Evolutionary conservation across 1,140 invertebrate genomes (phyloP).

Genomic region (Venturia canescens): DNA sequence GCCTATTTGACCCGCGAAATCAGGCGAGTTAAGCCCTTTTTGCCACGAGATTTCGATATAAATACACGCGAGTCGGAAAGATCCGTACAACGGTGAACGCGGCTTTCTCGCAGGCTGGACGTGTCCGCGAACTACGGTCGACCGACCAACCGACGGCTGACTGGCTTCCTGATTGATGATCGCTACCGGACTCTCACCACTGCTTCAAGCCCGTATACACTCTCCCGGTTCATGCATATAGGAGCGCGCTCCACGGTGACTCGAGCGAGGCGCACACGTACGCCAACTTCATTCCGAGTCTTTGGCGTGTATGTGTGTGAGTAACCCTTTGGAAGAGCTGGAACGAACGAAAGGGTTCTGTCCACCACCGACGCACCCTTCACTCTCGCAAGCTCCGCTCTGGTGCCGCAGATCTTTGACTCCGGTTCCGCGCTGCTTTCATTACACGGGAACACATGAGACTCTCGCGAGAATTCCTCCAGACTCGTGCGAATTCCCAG

Average conservation of each 20-base stretch:
- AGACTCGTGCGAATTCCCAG: no score
- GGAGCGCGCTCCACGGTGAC: slow-evolving; percentile 1
- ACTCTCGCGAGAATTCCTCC: not conserved
- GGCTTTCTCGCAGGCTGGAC: slow-evolving; percentile 46
- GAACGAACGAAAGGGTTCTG: slow-evolving; percentile 22
- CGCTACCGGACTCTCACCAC: slow-evolving; percentile 72
- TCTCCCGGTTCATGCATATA: slow-evolving; percentile 45
- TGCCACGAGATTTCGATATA: not conserved
- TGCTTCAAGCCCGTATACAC: slow-evolving; percentile 55
- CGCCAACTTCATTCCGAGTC: not conserved
- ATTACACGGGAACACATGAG: not conserved
- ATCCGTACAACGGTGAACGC: slow-evolving; percentile 36
- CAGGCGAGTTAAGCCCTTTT: not conserved
- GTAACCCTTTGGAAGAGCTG: slow-evolving; percentile 25
- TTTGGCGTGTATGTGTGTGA: not conserved
- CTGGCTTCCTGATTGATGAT: slow-evolving; percentile 75
- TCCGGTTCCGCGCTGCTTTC: not conserved
- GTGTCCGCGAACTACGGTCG: slow-evolving; percentile 57
- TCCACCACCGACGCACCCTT: slow-evolving; percentile 4
- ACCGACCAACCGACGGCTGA: slow-evolving; percentile 73
- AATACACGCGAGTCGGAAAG: not conserved
- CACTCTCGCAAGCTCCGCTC: not conserved
- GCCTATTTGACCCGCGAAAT: not conserved
- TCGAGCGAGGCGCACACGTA: slow-evolving; percentile 21
- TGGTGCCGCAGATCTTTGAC: slow-evolving; percentile 4